phyloP scores from a whole-genome alignment of 2,797 vertebrate genomes.

The Octomys mimax region DNA sequence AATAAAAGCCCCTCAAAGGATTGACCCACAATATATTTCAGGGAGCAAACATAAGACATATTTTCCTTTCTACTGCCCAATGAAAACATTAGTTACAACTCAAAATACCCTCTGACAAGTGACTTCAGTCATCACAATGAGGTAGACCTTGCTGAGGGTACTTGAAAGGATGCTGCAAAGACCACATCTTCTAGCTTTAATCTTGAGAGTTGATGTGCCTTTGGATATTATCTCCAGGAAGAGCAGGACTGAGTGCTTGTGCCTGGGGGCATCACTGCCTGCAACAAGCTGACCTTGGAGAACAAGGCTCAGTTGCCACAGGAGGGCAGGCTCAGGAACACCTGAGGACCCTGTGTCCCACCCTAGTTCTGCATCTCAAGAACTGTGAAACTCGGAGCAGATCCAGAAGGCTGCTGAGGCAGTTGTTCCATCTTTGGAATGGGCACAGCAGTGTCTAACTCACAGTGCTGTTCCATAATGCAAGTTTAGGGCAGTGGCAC shows the following conservation, averaged over 20 bases:
- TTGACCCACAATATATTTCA: background rate
- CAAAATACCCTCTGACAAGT: background rate
- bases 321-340: background rate
- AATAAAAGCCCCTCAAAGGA: background rate
- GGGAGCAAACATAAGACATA: background rate
- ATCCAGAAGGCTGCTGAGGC: background rate
- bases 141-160: background rate
- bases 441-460: background rate
- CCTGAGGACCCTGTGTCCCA: background rate
- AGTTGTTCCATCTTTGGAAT: background rate
- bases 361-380: background rate
- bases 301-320: accelerated
- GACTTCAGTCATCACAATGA: background rate
- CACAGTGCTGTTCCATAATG: background rate
- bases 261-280: too few relatives aligned
- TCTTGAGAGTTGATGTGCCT: background rate
- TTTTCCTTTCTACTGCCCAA: background rate
- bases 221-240: background rate
- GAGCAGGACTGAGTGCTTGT: background rate
- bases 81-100: background rate
- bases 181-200: background rate
- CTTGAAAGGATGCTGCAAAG: background rate
- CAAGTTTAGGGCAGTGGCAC: background rate
- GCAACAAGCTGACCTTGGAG: background rate
- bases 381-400: background rate